Evolutionary conservation across 2,888 invertebrate genomes (phyloP).

Genomic region (Phengaris arion): DNA sequence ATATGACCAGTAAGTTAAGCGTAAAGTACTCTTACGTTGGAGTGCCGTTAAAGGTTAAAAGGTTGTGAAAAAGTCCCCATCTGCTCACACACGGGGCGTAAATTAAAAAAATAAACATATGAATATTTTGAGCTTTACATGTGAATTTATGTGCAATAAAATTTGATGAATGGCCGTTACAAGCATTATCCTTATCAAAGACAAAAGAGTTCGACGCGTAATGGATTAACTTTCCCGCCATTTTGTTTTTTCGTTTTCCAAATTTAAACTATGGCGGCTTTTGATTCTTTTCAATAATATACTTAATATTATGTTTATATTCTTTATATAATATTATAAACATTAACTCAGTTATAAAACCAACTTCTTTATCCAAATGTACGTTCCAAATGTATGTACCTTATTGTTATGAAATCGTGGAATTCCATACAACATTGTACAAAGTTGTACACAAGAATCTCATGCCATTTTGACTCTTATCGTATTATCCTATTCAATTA

Average conservation of each 20-base stretch:
- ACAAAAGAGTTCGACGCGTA: constrained; percentile 35
- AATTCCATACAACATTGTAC: neutral
- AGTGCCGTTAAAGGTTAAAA: neutral
- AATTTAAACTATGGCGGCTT: constrained; percentile 12
- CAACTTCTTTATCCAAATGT: no score
- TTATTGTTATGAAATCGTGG: no score
- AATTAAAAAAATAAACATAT: constrained; percentile 28
- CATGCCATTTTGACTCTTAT: neutral
- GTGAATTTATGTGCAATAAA: constrained; percentile 38
- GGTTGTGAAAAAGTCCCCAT: constrained; percentile 8
- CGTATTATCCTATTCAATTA: neutral
- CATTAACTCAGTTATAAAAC: no score
- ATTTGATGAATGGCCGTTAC: constrained; percentile 35
- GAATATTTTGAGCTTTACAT: constrained; percentile 27
- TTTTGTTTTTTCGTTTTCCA: constrained; percentile 17
- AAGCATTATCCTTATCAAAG: constrained; percentile 37
- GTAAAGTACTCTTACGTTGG: no score
- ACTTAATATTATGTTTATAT: no score
- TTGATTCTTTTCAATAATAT: neutral
- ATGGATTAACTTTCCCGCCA: constrained; percentile 33
- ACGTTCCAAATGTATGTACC: no score
- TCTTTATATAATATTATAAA: no score
- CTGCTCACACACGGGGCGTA: constrained; percentile 16
- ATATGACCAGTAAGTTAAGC: no score
- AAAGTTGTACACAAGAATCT: neutral